phyloP scores from a whole-genome alignment of 1,140 invertebrate genomes.

The Drosophila erecta region DNA sequence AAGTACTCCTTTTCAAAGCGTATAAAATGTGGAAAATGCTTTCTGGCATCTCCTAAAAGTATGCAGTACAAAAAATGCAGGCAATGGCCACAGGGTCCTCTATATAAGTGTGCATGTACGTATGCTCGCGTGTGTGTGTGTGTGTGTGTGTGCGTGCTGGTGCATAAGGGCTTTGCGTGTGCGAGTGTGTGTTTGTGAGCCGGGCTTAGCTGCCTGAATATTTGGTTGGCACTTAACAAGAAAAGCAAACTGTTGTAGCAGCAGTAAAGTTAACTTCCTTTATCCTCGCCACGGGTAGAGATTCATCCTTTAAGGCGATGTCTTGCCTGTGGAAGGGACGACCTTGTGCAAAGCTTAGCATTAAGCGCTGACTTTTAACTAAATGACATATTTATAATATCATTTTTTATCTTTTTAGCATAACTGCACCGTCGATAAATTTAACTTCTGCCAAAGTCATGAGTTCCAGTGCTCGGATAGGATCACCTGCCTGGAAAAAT shows the following conservation, averaged over 20 bases:
- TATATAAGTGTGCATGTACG: background rate
- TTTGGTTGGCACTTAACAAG: conserved; percentile 61
- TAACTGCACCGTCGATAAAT: conserved; percentile 85
- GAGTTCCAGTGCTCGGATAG: conserved; percentile 94
- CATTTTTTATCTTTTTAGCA: no score
- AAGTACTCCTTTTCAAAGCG: background rate
- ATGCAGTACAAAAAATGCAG: conserved; percentile 54
- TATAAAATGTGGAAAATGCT: conserved; percentile 42
- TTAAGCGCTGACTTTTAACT: background rate
- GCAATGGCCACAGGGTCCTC: conserved; percentile 24
- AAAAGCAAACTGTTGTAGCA: conserved; percentile 46
- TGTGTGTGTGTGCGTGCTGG: conserved; percentile 2
- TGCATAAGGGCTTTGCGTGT: conserved; percentile 10
- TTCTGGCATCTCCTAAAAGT: conserved; percentile 29
- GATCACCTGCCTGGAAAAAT: conserved; percentile 92
- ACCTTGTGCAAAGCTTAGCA: background rate
- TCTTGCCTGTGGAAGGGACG: background rate
- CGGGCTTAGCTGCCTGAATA: conserved; percentile 37
- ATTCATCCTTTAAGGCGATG: conserved; percentile 11
- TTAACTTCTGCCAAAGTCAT: conserved; percentile 86
- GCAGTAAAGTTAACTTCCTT: conserved; percentile 45
- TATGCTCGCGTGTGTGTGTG: conserved; percentile 2
- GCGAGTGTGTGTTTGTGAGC: conserved; percentile 24
- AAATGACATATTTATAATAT: no score
- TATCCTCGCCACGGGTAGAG: conserved; percentile 5